These are phyloP conservation scores for Pseudoips prasinana DNA, from an alignment of 2,888 invertebrate species.

Conservation along the genomic window DNA sequence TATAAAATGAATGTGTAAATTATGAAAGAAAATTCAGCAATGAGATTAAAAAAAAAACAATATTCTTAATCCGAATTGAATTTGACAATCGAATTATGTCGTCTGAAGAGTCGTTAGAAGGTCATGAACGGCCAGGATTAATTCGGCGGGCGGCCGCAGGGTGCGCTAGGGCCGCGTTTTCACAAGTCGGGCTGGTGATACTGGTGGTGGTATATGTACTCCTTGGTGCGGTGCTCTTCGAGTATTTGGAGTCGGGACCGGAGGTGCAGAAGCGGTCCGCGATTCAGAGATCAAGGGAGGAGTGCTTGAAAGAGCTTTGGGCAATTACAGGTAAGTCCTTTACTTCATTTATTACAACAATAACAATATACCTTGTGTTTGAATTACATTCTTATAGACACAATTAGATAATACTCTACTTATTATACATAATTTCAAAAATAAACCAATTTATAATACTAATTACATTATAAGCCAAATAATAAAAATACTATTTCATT, in stretches of 20 bases:
- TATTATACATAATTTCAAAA: too few species aligned
- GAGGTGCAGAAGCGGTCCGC: constrained; percentile 84
- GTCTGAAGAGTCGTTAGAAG: constrained; percentile 73
- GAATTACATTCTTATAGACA: too few species aligned
- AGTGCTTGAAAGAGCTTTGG: constrained; percentile 88
- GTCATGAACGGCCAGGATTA: constrained; percentile 60
- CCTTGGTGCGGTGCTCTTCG: constrained; percentile 88
- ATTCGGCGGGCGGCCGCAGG: constrained; percentile 54
- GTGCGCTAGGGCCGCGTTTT: constrained; percentile 83
- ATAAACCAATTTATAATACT: too few species aligned
- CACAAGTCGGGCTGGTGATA: constrained; percentile 86
- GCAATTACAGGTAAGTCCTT: constrained; percentile 87
- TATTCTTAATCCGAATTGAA: constrained; percentile 14
- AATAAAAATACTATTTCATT: too few species aligned
- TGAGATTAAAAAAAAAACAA: background rate
- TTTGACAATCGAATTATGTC: constrained; percentile 51
- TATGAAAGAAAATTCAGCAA: background rate
- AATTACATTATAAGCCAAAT: too few species aligned
- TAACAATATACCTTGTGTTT: too few species aligned
- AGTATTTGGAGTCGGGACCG: constrained; percentile 87
- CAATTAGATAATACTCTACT: too few species aligned
- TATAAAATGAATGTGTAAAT: too few species aligned
- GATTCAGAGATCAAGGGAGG: constrained; percentile 84
- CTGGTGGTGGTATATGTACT: constrained; percentile 89
- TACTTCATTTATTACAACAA: background rate